Evolutionary conservation across 2,113 vertebrate species (phyloP), one percentile per base, ranked within the genome.

Genomic region (Centropus unirufus): DNA sequence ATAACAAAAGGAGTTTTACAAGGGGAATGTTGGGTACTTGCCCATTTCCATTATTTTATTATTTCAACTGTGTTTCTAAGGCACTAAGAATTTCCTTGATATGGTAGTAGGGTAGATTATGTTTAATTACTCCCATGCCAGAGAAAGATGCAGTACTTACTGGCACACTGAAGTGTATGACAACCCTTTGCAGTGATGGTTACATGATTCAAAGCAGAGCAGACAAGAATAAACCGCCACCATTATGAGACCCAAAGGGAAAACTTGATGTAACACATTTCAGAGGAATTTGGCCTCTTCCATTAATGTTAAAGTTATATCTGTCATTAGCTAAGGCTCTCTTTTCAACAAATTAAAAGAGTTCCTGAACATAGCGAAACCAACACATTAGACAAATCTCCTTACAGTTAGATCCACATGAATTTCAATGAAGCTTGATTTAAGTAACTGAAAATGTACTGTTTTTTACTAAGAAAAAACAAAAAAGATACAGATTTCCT

Each of bases 161-260:
- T 42, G 46, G 3, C 73, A n/a, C 32, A 55, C 19, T n/a, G 23
- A 63, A 14, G 8, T 34, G 12, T 12, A 22, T 46, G 29, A 47
- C 36, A 52, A 24, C 26, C 20, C 4, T 42, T 84, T 1, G 1
- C 17, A 78, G 46, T 49, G 36, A 74, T 0, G 0, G 23, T 26
- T 70, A 58, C 11, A 20, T 10, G n/a, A 61, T 32, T 78, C 67
- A 85, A 82, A 59, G 8, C 17, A 82, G 26, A 91, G 19, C 20
- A 79, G 34, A 79, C 82, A 77, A 19, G 15, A 62, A 36, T 63
- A 49, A 84, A 77, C 2, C 8, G 12, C 21, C 23, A 67, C n/a
- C 5, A 19, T 14, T 66, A 39, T 10, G 6, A 54, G 19, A 40
- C 18, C n/a, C 21, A 58, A 87, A 77, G 20, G 51, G 14, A 66